These are phyloP conservation scores for Nymphalis c-album DNA, from an alignment of 2,888 invertebrate genomes.

Conservation along the genomic window DNA sequence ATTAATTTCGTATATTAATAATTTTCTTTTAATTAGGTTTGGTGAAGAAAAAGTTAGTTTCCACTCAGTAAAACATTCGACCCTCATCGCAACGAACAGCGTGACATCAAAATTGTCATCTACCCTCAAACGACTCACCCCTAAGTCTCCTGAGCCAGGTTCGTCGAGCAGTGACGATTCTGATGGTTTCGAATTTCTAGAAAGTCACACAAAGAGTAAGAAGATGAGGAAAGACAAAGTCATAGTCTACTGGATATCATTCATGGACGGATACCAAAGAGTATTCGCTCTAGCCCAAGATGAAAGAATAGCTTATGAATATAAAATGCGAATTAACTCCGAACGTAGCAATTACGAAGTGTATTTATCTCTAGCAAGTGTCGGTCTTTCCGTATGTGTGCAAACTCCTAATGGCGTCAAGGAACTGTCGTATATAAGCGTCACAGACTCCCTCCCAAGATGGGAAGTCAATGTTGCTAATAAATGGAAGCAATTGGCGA, in stretches of 20 bases:
- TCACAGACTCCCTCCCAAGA: slow-evolving; percentile 86
- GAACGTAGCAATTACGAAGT: slow-evolving; percentile 86
- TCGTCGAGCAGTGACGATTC: slow-evolving; percentile 84
- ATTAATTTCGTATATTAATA: neutral
- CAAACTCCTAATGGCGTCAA: slow-evolving; percentile 66
- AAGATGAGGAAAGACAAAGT: slow-evolving; percentile 88
- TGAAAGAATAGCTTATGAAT: slow-evolving; percentile 84
- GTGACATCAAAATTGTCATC: slow-evolving; percentile 81
- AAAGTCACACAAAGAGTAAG: slow-evolving; percentile 75
- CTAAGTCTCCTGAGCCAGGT: slow-evolving; percentile 76
- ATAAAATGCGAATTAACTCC: slow-evolving; percentile 81
- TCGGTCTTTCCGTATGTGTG: slow-evolving; percentile 83
- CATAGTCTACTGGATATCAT: slow-evolving; percentile 90
- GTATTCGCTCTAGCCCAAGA: slow-evolving; percentile 89
- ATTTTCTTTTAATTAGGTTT: slow-evolving; percentile 57
- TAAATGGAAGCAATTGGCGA: slow-evolving; percentile 88
- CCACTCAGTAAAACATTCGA: slow-evolving; percentile 84
- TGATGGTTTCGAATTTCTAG: slow-evolving; percentile 70
- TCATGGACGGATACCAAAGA: slow-evolving; percentile 87
- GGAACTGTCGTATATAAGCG: slow-evolving; percentile 86
- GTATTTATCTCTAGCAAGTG: slow-evolving; percentile 85
- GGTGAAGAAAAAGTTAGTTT: slow-evolving; percentile 88
- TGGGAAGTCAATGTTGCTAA: slow-evolving; percentile 92
- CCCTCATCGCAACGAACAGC: slow-evolving; percentile 68
- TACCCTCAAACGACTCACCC: slow-evolving; percentile 77